These are phyloP conservation scores for Crocallis elinguaria DNA, from an alignment of 2,888 invertebrate species.

Conservation along the genomic window DNA sequence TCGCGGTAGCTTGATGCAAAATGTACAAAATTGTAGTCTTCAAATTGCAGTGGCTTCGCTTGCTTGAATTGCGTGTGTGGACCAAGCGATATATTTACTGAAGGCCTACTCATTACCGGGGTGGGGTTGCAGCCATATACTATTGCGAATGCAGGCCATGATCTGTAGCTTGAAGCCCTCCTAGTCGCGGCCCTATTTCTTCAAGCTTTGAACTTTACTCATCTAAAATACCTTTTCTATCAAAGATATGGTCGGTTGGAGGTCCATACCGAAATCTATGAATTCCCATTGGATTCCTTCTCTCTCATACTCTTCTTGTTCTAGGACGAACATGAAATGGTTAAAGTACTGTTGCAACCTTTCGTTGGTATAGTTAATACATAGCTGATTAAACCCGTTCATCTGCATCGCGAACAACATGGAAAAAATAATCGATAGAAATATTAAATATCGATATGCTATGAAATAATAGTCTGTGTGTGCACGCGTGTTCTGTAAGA, in stretches of 20 bases:
- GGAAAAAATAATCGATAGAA: conserved; percentile 60
- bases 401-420: conserved; percentile 85
- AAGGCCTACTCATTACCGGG: conserved; percentile 49
- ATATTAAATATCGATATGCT: conserved; percentile 46
- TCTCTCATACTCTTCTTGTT: conserved; percentile 97
- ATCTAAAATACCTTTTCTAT: conserved; percentile 93
- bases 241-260: conserved; percentile 95
- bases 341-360: conserved; percentile 98
- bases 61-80: conserved; percentile 50
- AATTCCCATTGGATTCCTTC: conserved; percentile 96
- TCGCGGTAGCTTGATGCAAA: conserved; percentile 48
- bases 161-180: conserved; percentile 68
- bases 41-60: conserved; percentile 49
- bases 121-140: conserved; percentile 56
- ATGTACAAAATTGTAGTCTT: conserved; percentile 33
- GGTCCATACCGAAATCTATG: conserved; percentile 98
- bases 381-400: conserved; percentile 97
- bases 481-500: conserved; percentile 44
- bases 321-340: conserved; percentile 97
- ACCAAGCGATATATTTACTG: conserved; percentile 51
- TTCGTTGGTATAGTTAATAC: conserved; percentile 98
- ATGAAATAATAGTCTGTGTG: conserved; percentile 37
- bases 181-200: conserved; percentile 60
- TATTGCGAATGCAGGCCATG: conserved; percentile 61
- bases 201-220: conserved; percentile 58